phyloP scores from a whole-genome alignment of 2,888 invertebrate species.

The Pyrrhopygopsis socrates region DNA sequence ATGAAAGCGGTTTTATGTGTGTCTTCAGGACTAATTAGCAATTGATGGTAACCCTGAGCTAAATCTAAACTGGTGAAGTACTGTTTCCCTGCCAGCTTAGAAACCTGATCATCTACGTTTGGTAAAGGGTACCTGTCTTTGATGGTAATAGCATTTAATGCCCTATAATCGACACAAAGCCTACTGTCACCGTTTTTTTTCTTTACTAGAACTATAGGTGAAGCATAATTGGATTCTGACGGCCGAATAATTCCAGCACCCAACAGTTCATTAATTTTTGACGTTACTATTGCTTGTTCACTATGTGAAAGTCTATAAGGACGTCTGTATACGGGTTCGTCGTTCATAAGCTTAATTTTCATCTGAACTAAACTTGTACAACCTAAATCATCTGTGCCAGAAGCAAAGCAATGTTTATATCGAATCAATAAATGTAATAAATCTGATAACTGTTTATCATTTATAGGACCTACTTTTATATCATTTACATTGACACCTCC shows the following conservation, averaged over 20 bases:
- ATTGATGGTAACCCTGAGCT: neutral
- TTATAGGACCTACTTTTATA: slow-evolving; percentile 49
- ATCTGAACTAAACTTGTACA: slow-evolving; percentile 78
- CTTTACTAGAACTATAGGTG: neutral
- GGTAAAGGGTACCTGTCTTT: slow-evolving; percentile 25
- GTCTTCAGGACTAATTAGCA: slow-evolving; percentile 51
- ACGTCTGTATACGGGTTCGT: slow-evolving; percentile 67
- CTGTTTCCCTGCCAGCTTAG: neutral
- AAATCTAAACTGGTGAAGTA: neutral
- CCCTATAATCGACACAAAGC: neutral
- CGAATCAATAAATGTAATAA: slow-evolving; percentile 52
- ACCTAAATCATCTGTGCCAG: slow-evolving; percentile 70
- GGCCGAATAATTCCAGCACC: slow-evolving; percentile 25
- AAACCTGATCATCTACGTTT: neutral
- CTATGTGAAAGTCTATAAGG: slow-evolving; percentile 71
- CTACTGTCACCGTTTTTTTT: slow-evolving; percentile 14
- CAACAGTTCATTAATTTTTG: slow-evolving; percentile 77
- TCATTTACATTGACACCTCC: slow-evolving; percentile 52
- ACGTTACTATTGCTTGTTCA: slow-evolving; percentile 54
- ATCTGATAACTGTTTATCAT: slow-evolving; percentile 21
- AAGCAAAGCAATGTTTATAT: slow-evolving; percentile 71
- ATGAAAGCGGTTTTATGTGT: slow-evolving; percentile 81
- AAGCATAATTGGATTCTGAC: slow-evolving; percentile 23
- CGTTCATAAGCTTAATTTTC: slow-evolving; percentile 71
- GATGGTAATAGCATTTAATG: slow-evolving; percentile 28